Evolutionary conservation across 2,797 vertebrate species (phyloP).

Genomic region (Phyllotis vaccarum): DNA sequence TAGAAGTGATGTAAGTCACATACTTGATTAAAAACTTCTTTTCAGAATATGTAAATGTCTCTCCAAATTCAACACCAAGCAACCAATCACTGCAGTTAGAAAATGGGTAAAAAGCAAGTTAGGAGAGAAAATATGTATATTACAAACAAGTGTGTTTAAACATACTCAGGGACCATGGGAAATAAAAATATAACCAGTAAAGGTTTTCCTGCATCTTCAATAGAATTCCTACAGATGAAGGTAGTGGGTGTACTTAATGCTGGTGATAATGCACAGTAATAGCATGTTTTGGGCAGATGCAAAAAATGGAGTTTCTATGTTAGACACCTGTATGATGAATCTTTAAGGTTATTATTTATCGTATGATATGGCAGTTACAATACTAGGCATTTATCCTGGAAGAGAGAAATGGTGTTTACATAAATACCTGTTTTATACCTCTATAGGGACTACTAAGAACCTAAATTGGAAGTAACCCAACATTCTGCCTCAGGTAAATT

Average conservation of each 20-base stretch:
- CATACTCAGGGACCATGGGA: background rate
- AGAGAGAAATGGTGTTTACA: background rate
- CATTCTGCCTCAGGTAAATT: background rate
- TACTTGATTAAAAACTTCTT: background rate
- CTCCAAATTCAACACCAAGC: background rate
- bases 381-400: background rate
- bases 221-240: background rate
- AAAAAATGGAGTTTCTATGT: background rate
- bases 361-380: background rate
- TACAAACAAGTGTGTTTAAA: background rate
- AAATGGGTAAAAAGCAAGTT: background rate
- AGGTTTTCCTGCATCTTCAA: background rate
- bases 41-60: background rate
- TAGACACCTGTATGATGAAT: background rate
- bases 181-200: background rate
- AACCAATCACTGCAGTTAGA: background rate
- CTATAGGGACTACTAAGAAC: background rate
- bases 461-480: background rate
- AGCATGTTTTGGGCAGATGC: background rate
- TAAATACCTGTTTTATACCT: background rate
- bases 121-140: background rate
- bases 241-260: background rate
- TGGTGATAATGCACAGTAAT: background rate
- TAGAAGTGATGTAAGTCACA: background rate
- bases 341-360: background rate